Base-by-base conservation (phyloP, 2,888 invertebrate species). In the Drosophila mercatorum region DNA sequence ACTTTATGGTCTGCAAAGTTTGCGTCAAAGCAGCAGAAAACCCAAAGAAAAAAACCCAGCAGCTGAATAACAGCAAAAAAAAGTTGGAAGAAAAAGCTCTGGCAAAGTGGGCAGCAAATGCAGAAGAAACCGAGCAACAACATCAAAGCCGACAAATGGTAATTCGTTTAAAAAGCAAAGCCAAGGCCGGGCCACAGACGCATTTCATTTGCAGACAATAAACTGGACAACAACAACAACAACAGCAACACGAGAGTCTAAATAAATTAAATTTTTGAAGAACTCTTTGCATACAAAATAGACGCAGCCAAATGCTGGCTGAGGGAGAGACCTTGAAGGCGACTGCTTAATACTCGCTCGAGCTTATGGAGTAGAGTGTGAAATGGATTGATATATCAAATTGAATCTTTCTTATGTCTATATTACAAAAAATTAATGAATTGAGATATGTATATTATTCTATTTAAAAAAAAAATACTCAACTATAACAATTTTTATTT, bases 1-100 rank as follows among this genome's bases (percentile, higher is more conserved):
- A 85, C 78, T 87, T 87, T 83, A 78, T 87, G 83, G 90, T 91
- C 90, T 90, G 91, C 78, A 91, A 90, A 90, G 91, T 86, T 86
- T 87, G 63, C 75, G 67, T 83, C 87, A 87, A 88, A 81, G 87
- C 79, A 61, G 75, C 77, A 72, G 78, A 62, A 72, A 53, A 58
- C 57, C 46, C 68, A 78, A 69, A 72, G 69, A 64, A 58, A 49
- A 65, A 65, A 52, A 44, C 52, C 52, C 40, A 51, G 44, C 49
- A 60, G 41, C 26, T 63, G 71, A 58, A 38, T 12, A 41, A 53
- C 14, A 38, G 52, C 22, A 36, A 12, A 38, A 53, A 53, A 22
- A 53, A n/a, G 38, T 36, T 11, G 46, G 47, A 38, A 56, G 55
- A 66, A 71, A 70, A 76, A 64, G 61, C 53, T 71, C 28, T 55